phyloP scores from a whole-genome alignment of 2,888 invertebrate species.

The Omphaloscelis lunosa region DNA sequence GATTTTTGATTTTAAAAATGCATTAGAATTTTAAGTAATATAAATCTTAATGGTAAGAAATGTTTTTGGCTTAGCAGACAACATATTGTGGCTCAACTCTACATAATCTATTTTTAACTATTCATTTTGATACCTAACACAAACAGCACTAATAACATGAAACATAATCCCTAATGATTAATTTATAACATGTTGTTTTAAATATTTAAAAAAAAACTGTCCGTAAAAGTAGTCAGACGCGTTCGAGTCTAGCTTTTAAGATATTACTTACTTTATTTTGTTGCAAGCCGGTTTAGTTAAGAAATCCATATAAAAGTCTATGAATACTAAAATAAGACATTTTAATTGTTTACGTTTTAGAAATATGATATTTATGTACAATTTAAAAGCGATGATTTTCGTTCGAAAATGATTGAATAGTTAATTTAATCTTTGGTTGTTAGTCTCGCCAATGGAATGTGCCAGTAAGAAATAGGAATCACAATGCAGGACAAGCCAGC shows the following conservation, averaged over 20 bases:
- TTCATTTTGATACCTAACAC: not conserved
- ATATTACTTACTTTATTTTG: constrained; percentile 34
- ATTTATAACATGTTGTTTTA: constrained; percentile 25
- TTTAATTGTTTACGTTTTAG: not conserved
- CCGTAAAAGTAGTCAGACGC: constrained; percentile 56
- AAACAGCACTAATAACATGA: constrained; percentile 2
- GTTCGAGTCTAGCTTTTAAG: constrained; percentile 21
- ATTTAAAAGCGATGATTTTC: not conserved
- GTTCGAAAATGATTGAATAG: not conserved
- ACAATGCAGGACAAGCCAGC: no score
- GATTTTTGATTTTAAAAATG: no score
- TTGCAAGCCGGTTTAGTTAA: constrained; percentile 13
- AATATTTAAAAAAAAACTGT: constrained; percentile 8
- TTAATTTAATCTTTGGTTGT: not conserved
- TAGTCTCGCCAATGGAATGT: no score
- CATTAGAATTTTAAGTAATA: not conserved
- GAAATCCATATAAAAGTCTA: constrained; percentile 6
- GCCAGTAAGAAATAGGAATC: not conserved
- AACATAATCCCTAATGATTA: constrained; percentile 31
- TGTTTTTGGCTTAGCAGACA: not conserved
- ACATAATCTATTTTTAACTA: not conserved
- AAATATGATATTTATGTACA: not conserved
- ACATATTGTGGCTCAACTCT: no score
- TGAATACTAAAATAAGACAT: constrained; percentile 10
- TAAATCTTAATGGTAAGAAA: not conserved